Conservation (phyloP, 1,140 invertebrate species). For the Leptinotarsa texana region DNA sequence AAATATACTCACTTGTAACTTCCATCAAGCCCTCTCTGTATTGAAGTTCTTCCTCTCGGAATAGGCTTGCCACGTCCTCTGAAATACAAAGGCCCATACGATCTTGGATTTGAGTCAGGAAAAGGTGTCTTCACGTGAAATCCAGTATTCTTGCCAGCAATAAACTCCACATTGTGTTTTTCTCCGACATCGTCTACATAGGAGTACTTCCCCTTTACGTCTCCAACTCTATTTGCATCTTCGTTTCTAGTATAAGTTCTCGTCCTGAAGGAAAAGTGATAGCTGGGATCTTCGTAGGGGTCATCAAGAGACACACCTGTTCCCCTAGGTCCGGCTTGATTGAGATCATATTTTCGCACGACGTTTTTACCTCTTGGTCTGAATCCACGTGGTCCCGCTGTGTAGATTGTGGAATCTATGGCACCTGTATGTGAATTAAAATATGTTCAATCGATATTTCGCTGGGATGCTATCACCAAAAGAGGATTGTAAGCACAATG, state of each 20-base stretch:
- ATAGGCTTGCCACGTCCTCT: slow-evolving; percentile 60
- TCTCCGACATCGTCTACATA: slow-evolving; percentile 73
- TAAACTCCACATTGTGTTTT: slow-evolving; percentile 71
- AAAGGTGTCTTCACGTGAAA: slow-evolving; percentile 72
- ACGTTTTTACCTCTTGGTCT: slow-evolving; percentile 70
- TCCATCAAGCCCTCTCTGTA: slow-evolving; percentile 65
- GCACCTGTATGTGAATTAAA: slow-evolving; percentile 48
- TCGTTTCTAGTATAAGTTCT: slow-evolving; percentile 68
- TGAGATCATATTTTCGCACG: slow-evolving; percentile 69
- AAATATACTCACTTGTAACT: slow-evolving; percentile 60
- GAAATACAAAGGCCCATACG: slow-evolving; percentile 62
- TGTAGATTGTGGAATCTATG: slow-evolving; percentile 69
- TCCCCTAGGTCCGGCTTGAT: slow-evolving; percentile 64
- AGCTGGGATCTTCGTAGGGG: slow-evolving; percentile 73
- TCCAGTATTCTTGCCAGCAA: slow-evolving; percentile 70
- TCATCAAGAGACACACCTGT: slow-evolving; percentile 66
- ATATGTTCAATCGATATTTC: no score
- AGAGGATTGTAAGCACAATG: no score
- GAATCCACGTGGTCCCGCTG: slow-evolving; percentile 73
- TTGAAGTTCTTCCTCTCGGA: slow-evolving; percentile 63
- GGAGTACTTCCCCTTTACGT: slow-evolving; percentile 63
- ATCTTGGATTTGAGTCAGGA: slow-evolving; percentile 63
- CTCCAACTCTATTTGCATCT: slow-evolving; percentile 51
- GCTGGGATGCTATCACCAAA: no score
- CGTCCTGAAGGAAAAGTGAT: slow-evolving; percentile 68